Evolutionary conservation across 2,888 invertebrate species (phyloP).

Genomic region (Tetanocera ferruginea): DNA sequence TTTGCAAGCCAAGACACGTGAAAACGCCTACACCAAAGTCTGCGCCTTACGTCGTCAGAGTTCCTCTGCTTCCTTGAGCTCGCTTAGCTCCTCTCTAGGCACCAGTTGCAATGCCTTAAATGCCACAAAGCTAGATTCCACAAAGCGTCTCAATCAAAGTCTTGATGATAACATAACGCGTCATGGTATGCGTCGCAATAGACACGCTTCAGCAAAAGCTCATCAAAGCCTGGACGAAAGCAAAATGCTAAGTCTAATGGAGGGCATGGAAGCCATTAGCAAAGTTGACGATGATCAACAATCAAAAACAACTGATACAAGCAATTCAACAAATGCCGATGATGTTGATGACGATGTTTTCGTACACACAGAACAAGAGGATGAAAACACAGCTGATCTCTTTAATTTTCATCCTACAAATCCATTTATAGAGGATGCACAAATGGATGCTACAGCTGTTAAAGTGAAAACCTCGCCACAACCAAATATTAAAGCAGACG

Average conservation of each 20-base stretch:
- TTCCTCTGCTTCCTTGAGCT: constrained; percentile 82
- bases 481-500: not conserved
- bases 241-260: constrained; percentile 66
- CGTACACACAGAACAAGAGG: constrained; percentile 42
- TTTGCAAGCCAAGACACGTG: constrained; percentile 79
- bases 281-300: not conserved
- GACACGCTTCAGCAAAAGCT: constrained; percentile 73
- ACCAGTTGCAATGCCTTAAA: constrained; percentile 42
- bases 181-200: constrained; percentile 54
- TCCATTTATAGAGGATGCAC: constrained; percentile 65
- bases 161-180: constrained; percentile 77
- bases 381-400: constrained; percentile 40
- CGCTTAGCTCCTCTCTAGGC: constrained; percentile 61
- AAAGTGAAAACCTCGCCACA: not conserved
- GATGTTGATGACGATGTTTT: constrained; percentile 62
- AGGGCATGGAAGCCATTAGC: constrained; percentile 50
- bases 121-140: constrained; percentile 71
- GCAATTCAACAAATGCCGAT: constrained; percentile 28
- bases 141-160: constrained; percentile 80
- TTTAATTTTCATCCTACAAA: constrained; percentile 67
- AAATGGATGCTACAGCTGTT: constrained; percentile 20
- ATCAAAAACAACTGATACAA: constrained; percentile 19
- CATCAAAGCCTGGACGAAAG: constrained; percentile 80
- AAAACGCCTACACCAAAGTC: constrained; percentile 90
- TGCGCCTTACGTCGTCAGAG: constrained; percentile 89